A percentile compares a stretch with the other conserved stretches of the same genome.
phyloP scores from a whole-genome alignment of 1,140 invertebrate genomes.

The Drosophila lacteicornis region DNA sequence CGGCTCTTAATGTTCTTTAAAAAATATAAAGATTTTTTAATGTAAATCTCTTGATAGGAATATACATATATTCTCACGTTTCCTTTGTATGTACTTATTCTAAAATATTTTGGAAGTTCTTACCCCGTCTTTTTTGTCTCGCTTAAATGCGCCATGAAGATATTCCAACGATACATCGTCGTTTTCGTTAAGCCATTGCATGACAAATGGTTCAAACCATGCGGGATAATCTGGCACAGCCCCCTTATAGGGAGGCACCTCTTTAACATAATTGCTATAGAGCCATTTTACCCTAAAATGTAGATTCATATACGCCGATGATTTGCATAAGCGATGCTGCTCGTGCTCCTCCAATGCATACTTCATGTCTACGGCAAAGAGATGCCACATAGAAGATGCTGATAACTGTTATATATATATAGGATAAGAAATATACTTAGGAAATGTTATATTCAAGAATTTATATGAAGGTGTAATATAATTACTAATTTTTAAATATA shows the following conservation, averaged over 20 bases:
- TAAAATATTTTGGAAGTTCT: conserved; percentile 77
- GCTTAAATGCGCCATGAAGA: conserved; percentile 98
- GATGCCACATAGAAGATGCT: conserved; percentile 98
- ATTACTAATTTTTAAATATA: neutral
- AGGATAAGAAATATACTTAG: neutral
- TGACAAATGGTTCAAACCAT: conserved; percentile 99
- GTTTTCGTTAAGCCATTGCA: conserved; percentile 99
- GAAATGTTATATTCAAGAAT: too few relatives aligned
- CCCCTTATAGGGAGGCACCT: conserved; percentile 98
- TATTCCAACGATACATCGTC: conserved; percentile 99
- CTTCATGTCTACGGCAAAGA: conserved; percentile 99
- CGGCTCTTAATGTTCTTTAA: neutral
- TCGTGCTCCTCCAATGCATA: conserved; percentile 99
- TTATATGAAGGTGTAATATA: neutral
- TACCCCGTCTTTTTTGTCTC: conserved; percentile 99
- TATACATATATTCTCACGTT: too few relatives aligned
- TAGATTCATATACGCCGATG: conserved; percentile 99
- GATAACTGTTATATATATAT: conserved; percentile 89
- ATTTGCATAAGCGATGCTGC: conserved; percentile 97
- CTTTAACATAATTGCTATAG: conserved; percentile 99
- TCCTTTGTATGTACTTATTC: neutral
- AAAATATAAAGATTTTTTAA: neutral
- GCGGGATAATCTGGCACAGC: conserved; percentile 97
- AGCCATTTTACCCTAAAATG: conserved; percentile 99
- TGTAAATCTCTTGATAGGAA: neutral